Percentiles rank a stretch among this genome's conserved stretches.
Evolutionary conservation across 2,113 vertebrate genomes (phyloP).

Genomic region (Gambusia affinis): DNA sequence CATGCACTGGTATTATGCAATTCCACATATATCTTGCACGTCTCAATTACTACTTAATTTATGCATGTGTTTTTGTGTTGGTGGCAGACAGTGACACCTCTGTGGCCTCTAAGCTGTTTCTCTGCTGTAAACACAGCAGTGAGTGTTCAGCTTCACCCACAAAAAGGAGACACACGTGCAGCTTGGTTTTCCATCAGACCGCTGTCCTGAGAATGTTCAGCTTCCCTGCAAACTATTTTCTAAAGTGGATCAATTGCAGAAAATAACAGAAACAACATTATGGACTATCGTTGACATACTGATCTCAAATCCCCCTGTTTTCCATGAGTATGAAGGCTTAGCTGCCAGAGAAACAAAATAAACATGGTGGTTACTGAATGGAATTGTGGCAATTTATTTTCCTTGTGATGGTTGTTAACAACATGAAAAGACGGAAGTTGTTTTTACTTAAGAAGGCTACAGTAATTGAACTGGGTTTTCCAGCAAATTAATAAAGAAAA

Average conservation of each 20-base stretch:
- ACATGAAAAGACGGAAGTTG: not conserved
- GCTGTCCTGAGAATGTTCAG: not conserved
- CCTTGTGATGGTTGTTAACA: not conserved
- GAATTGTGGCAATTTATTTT: not conserved
- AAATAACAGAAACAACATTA: slow-evolving; percentile 44
- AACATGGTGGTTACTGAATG: slow-evolving; percentile 17
- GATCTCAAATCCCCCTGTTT: slow-evolving; percentile 40
- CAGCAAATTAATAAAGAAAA: slow-evolving; percentile 4
- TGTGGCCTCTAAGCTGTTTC: slow-evolving; percentile 31
- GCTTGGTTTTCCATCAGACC: slow-evolving; percentile 7
- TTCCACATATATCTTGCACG: not conserved
- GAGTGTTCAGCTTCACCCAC: slow-evolving; percentile 31
- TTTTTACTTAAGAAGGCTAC: not conserved
- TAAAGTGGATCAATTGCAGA: slow-evolving; percentile 27
- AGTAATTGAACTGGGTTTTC: slow-evolving; percentile 1
- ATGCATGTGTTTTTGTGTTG: slow-evolving; percentile 11
- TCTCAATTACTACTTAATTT: slow-evolving; percentile 16
- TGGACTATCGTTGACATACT: slow-evolving; percentile 44
- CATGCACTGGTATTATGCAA: not conserved
- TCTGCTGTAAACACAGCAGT: slow-evolving; percentile 33
- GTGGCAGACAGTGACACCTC: slow-evolving; percentile 42
- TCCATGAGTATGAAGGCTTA: slow-evolving; percentile 54
- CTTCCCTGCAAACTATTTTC: slow-evolving; percentile 17
- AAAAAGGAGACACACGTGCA: slow-evolving; percentile 9
- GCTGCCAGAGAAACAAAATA: slow-evolving; percentile 51